Conservation (phyloP, 2,113 vertebrate species). For the Hiodon alosoides region DNA sequence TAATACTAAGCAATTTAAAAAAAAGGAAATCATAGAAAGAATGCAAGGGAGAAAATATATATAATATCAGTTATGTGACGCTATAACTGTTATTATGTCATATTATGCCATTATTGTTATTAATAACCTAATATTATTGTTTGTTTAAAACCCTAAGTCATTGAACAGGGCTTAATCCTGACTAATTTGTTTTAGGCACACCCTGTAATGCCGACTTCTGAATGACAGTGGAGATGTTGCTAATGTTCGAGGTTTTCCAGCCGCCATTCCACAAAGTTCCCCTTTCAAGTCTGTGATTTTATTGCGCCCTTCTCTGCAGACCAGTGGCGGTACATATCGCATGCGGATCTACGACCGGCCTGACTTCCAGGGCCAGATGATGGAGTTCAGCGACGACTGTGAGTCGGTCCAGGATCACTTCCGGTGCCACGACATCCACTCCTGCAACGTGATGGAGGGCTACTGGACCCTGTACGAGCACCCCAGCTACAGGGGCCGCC, state of each 20-base stretch:
- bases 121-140: too few species aligned
- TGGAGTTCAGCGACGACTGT: conserved; percentile 57
- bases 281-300: not conserved
- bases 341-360: conserved; percentile 56
- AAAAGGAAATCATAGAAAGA: too few species aligned
- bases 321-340: conserved; percentile 49
- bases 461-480: conserved; percentile 56
- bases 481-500: conserved; percentile 48
- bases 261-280: not conserved
- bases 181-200: too few species aligned
- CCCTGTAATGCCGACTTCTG: not conserved
- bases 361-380: conserved; percentile 58
- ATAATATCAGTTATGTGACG: too few species aligned
- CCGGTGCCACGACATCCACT: conserved; percentile 51
- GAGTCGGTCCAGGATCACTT: conserved; percentile 55
- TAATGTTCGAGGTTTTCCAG: too few species aligned
- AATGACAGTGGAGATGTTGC: not conserved
- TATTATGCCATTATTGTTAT: too few species aligned
- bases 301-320: conserved; percentile 31
- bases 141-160: too few species aligned
- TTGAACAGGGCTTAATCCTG: too few species aligned
- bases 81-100: too few species aligned
- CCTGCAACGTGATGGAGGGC: conserved; percentile 55
- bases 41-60: too few species aligned
- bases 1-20: too few species aligned